Evolutionary conservation across 2,797 vertebrate genomes (phyloP), one percentile per base, ranked within the genome.

Genomic region (Hephaestus fuliginosus): DNA sequence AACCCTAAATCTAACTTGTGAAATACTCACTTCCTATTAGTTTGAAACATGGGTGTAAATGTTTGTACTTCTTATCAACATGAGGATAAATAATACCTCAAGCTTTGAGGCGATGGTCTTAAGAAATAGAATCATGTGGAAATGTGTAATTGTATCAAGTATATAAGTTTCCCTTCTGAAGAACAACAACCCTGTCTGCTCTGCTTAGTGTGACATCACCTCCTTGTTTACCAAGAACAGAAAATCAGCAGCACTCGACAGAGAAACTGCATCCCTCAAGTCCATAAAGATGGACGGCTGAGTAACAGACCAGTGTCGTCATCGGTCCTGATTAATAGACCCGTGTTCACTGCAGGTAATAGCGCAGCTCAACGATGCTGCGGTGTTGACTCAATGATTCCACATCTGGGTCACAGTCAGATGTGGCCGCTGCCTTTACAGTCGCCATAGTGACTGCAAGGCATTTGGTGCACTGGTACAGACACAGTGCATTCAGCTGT

Each of bases 371-470:
- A 74, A 76, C 71, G 58, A 84, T 49, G 43, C 36, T 4, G 49
- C 56, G 64, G 39, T 28, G 52, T n/a, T 81, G 87, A 88, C 78
- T 85, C 83, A 86, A 17, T 62, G 36, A 58, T 81, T 88, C 83
- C 74, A 80, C 85, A 89, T 84, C 78, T 84, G 84, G 60, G 60
- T 82, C 72, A 60, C 7, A 62, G 49, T 68, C 52, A 51, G 72
- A 76, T 41, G 22, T 22, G 44, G 51, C 52, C 8, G 3, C 44
- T 61, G 74, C 39, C 55, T 75, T 78, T 51, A 74, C 58, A 64
- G 51, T 70, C 71, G 78, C 68, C 43, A 18, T 8, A 20, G 20
- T 65, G 74, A 78, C 52, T 61, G 43, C 11, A 51, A 39, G 17
- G 22, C 53, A 61, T 46, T 17, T 22, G 6, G 48, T 46, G 39